phyloP scores from a whole-genome alignment of 2,797 vertebrate species.

The Choloepus didactylus region DNA sequence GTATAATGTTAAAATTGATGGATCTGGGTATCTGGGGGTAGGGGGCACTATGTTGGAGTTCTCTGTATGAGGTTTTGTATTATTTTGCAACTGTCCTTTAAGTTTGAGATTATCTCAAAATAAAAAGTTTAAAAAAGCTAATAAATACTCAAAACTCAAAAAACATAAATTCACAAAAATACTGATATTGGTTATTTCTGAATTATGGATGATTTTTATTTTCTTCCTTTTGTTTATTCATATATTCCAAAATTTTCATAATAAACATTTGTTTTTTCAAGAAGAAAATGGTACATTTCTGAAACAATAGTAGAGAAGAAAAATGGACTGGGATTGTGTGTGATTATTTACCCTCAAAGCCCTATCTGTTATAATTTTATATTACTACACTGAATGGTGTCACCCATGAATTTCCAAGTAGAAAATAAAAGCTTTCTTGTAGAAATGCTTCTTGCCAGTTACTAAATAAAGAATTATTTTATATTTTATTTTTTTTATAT shows the following conservation, averaged over 20 bases:
- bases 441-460: neutral
- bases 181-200: neutral
- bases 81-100: no score
- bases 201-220: neutral
- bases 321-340: neutral
- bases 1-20: no score
- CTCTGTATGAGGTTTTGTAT: no score
- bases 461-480: neutral
- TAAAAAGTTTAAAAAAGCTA: no score
- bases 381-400: neutral
- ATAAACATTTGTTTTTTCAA: neutral
- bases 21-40: no score
- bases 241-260: neutral
- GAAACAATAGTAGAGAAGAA: neutral
- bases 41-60: no score
- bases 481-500: no score
- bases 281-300: conserved; percentile 21
- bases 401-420: neutral
- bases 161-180: no score
- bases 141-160: no score
- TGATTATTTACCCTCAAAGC: neutral
- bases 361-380: neutral
- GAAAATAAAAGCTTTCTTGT: conserved; percentile 4
- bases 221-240: neutral
- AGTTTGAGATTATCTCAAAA: no score